These are phyloP conservation scores for Gymnarchus niloticus DNA, from an alignment of 2,113 vertebrate species.

Conservation along the genomic window DNA sequence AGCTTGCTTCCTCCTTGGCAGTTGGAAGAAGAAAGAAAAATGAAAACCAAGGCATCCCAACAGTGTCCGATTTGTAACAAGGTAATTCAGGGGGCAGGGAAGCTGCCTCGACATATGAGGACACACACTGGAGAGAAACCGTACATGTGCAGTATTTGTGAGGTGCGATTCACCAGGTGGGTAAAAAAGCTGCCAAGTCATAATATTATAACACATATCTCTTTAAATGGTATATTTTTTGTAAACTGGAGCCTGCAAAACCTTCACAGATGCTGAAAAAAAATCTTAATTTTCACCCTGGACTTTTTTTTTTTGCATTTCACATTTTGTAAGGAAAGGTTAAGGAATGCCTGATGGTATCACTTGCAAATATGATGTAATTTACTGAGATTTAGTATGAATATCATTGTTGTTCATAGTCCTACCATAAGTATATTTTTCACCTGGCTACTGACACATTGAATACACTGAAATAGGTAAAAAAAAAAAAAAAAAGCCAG, in stretches of 20 bases:
- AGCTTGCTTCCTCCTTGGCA: constrained; percentile 91
- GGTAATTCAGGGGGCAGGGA: constrained; percentile 95
- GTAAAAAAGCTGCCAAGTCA: constrained; percentile 31
- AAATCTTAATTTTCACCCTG: not conserved
- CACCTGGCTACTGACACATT: not conserved
- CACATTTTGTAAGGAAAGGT: not conserved
- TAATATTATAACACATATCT: not conserved
- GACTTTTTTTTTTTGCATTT: not conserved
- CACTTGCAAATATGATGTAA: not conserved
- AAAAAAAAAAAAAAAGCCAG: not conserved
- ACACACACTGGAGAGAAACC: constrained; percentile 97
- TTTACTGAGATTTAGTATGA: not conserved
- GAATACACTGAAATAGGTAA: not conserved
- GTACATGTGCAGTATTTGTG: constrained; percentile 97
- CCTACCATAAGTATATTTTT: not conserved
- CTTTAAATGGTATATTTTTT: not conserved
- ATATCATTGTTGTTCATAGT: not conserved
- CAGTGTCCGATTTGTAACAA: constrained; percentile 98
- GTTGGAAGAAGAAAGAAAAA: constrained; percentile 90
- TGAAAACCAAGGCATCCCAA: constrained; percentile 95
- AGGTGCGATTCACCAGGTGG: constrained; percentile 97
- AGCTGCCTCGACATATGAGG: constrained; percentile 94
- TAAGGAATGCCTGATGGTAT: not conserved
- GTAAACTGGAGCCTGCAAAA: not conserved
- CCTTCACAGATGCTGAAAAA: not conserved